These are phyloP conservation scores for Coturnix japonica DNA, from an alignment of 2,113 vertebrate species.

Conservation along the genomic window DNA sequence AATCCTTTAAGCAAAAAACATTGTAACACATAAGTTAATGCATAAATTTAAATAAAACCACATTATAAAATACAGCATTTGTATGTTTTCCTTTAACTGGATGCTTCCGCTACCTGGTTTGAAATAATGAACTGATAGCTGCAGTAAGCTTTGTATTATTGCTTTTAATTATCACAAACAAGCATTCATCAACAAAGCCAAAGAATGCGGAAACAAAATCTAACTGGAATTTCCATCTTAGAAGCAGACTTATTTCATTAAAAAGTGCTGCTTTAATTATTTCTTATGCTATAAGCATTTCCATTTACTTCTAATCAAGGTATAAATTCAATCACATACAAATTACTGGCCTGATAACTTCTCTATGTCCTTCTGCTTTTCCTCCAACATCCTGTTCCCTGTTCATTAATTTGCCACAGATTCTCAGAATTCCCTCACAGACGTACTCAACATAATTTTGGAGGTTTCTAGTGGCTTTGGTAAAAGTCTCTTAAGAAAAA, in stretches of 20 bases:
- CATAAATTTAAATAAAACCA: not conserved
- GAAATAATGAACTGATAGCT: slow-evolving; percentile 31
- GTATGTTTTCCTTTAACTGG: slow-evolving; percentile 34
- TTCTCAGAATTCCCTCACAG: slow-evolving; percentile 52
- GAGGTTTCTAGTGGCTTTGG: slow-evolving; percentile 59
- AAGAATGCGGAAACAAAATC: not conserved
- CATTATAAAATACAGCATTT: slow-evolving; percentile 26
- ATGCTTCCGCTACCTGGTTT: not conserved
- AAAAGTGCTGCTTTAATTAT: not conserved
- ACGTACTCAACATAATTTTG: slow-evolving; percentile 51
- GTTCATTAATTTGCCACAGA: slow-evolving; percentile 19
- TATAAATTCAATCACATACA: slow-evolving; percentile 25
- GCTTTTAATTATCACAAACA: slow-evolving; percentile 15
- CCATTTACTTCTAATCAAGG: not conserved
- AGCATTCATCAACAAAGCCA: not conserved
- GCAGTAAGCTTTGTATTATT: not conserved
- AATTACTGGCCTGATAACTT: not conserved
- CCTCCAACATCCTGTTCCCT: not conserved
- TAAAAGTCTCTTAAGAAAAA: slow-evolving; percentile 50
- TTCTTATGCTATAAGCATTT: slow-evolving; percentile 31
- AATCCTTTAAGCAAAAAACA: slow-evolving; percentile 53
- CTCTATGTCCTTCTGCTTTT: not conserved
- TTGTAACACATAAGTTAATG: not conserved
- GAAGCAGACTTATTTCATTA: not conserved
- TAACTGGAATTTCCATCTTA: not conserved